These are phyloP conservation scores for Aethina tumida DNA, from an alignment of 1,140 invertebrate species.

Conservation along the genomic window DNA sequence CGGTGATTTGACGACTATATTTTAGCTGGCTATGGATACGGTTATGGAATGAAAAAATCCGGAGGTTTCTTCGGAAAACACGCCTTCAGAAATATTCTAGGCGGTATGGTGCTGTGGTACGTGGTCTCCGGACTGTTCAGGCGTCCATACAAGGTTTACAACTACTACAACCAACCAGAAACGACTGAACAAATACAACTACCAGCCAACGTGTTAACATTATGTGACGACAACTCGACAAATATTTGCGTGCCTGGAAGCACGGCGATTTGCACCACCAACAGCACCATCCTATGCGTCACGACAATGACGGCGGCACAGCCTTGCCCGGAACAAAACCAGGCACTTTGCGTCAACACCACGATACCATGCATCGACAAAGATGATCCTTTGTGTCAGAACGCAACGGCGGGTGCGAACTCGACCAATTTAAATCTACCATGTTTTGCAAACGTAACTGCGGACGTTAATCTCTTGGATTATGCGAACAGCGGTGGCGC, in stretches of 20 bases:
- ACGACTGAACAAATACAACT: slow-evolving; percentile 19
- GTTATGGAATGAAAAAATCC: slow-evolving; percentile 17
- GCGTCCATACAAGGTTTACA: slow-evolving; percentile 22
- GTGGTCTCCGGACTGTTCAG: slow-evolving; percentile 20
- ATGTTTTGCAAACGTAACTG: slow-evolving; percentile 22
- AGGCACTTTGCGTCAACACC: slow-evolving; percentile 21
- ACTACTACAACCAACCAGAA: slow-evolving; percentile 23
- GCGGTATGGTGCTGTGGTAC: slow-evolving; percentile 22
- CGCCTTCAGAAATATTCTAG: slow-evolving; percentile 21
- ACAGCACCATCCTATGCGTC: slow-evolving; percentile 21
- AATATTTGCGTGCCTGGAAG: slow-evolving; percentile 18
- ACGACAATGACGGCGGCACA: slow-evolving; percentile 13
- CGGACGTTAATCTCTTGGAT: slow-evolving; percentile 18
- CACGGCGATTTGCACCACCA: slow-evolving; percentile 18
- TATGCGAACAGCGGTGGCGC: slow-evolving; percentile 8
- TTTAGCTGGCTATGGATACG: background rate
- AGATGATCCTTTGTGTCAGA: slow-evolving; percentile 22
- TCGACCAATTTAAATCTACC: slow-evolving; percentile 14
- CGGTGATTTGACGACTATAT: background rate
- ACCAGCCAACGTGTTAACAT: slow-evolving; percentile 19
- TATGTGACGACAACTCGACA: slow-evolving; percentile 23
- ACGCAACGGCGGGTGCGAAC: slow-evolving; percentile 18
- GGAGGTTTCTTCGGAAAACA: slow-evolving; percentile 23
- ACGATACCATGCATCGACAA: slow-evolving; percentile 20
- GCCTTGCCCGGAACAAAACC: slow-evolving; percentile 19